Conservation (phyloP, 64 coral and sea anemone species). For the Trachythela sp. region DNA sequence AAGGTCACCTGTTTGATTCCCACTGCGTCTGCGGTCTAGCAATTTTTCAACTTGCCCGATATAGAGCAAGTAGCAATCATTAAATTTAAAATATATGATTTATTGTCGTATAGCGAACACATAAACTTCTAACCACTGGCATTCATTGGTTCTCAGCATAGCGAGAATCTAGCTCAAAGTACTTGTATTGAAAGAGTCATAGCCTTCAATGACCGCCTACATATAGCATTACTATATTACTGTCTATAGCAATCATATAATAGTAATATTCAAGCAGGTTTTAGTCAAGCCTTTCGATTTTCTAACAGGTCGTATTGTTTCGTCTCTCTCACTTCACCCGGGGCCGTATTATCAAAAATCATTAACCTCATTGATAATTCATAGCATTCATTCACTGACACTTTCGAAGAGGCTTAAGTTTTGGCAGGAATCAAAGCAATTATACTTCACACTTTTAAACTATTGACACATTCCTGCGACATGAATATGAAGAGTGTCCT, state of each 20-base stretch:
- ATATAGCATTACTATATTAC: neutral
- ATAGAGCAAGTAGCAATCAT: too few relatives aligned
- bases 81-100: too few relatives aligned
- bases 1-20: too few relatives aligned
- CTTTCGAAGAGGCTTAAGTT: neutral
- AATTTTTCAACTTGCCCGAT: too few relatives aligned
- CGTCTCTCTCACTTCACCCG: neutral
- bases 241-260: neutral
- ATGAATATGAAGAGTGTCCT: neutral
- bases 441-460: neutral
- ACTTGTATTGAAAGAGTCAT: too few relatives aligned
- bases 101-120: too few relatives aligned
- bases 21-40: too few relatives aligned
- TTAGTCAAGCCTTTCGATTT: neutral
- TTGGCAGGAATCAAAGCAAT: neutral
- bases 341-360: neutral
- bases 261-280: neutral
- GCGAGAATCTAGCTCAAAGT: too few relatives aligned
- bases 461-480: neutral
- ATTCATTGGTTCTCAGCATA: too few relatives aligned
- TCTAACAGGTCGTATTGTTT: neutral
- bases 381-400: neutral
- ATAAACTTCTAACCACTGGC: too few relatives aligned
- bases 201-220: too few relatives aligned
- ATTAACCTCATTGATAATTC: neutral